Evolutionary conservation across 2,797 vertebrate genomes (phyloP).

Genomic region (Pogonophryne albipinna): DNA sequence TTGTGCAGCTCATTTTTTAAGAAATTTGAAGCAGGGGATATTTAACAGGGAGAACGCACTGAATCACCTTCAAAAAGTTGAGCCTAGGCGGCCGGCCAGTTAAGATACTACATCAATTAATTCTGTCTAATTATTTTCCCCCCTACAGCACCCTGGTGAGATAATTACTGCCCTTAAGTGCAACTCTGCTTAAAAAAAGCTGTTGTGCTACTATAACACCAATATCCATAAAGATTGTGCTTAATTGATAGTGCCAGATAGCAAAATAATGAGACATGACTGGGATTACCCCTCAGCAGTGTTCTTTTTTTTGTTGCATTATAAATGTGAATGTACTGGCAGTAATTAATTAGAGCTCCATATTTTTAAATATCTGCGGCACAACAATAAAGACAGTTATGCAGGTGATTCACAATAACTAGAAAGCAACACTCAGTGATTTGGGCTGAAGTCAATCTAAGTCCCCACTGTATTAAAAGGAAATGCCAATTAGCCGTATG

Average conservation of each 20-base stretch:
- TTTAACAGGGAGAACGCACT: slow-evolving; percentile 14
- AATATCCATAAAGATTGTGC: slow-evolving; percentile 57
- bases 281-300: not conserved
- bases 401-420: slow-evolving; percentile 12
- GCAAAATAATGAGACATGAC: slow-evolving; percentile 15
- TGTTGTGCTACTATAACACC: slow-evolving; percentile 47
- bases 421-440: slow-evolving; percentile 1
- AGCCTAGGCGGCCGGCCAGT: slow-evolving; percentile 39
- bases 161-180: slow-evolving; percentile 61
- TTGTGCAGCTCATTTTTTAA: not conserved
- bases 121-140: slow-evolving; percentile 59
- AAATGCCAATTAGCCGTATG: slow-evolving; percentile 29
- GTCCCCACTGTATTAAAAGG: slow-evolving; percentile 21
- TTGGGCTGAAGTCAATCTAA: slow-evolving; percentile 3
- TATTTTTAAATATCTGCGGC: not conserved
- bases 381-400: not conserved
- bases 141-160: slow-evolving; percentile 10
- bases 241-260: slow-evolving; percentile 56
- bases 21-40: not conserved
- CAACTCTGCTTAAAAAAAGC: slow-evolving; percentile 36
- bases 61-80: slow-evolving; percentile 44
- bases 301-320: slow-evolving; percentile 6
- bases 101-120: slow-evolving; percentile 52
- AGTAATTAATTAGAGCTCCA: slow-evolving; percentile 2
- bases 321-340: not conserved